A percentile compares a stretch with the other conserved stretches of the same genome.
Evolutionary conservation across 1,140 invertebrate genomes (phyloP).

Genomic region (Drosophila novamexicana): DNA sequence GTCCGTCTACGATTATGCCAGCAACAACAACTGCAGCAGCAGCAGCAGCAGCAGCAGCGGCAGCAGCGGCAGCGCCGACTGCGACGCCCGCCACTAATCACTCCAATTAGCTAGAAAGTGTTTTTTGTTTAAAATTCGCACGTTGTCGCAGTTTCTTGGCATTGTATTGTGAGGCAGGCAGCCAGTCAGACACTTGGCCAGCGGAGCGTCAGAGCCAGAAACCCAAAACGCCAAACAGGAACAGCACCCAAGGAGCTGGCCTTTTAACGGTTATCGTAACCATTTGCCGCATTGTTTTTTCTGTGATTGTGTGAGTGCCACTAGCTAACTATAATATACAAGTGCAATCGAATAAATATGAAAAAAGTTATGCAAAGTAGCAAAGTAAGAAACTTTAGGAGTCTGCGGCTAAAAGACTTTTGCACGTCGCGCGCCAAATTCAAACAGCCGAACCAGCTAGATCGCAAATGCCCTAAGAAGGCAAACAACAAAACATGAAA

Average conservation of each 20-base stretch:
- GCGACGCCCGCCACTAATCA: constrained; percentile 72
- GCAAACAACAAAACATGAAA: background rate
- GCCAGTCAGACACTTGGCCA: constrained; percentile 59
- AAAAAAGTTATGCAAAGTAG: background rate
- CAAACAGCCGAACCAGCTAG: constrained; percentile 12
- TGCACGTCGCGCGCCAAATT: constrained; percentile 31
- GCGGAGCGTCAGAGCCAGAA: background rate
- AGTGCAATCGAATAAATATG: background rate
- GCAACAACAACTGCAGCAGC: constrained; percentile 10
- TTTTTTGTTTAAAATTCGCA: constrained; percentile 84
- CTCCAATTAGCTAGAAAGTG: constrained; percentile 81
- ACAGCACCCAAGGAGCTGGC: background rate
- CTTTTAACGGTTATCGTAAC: background rate
- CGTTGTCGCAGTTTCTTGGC: constrained; percentile 83
- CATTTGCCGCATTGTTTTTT: background rate
- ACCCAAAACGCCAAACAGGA: background rate
- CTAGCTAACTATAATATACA: background rate
- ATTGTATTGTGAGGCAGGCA: constrained; percentile 71
- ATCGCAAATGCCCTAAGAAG: background rate
- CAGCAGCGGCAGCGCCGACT: constrained; percentile 28
- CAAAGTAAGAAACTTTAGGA: background rate
- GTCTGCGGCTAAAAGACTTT: background rate
- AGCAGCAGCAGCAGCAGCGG: constrained; percentile 34
- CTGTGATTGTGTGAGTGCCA: constrained; percentile 10
- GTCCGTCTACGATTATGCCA: constrained; percentile 49